Evolutionary conservation across 2,797 vertebrate species (phyloP), one percentile per base, ranked within the genome.

Genomic region (Tragopan temminckii): DNA sequence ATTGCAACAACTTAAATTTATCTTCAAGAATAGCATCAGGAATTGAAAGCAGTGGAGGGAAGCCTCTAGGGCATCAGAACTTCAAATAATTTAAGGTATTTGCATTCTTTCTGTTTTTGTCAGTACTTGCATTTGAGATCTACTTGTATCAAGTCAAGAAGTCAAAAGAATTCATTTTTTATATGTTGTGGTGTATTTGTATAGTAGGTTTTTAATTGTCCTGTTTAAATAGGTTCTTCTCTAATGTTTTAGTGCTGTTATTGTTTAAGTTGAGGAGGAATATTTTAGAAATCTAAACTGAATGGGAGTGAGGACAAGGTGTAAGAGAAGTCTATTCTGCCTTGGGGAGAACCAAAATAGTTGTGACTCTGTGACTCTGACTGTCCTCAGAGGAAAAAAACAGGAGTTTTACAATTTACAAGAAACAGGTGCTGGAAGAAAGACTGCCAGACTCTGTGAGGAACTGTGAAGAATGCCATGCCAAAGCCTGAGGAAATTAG

Each of bases 261-360:
- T 13, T 75, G 18, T 83, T 52, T 62, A 58, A 89, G 38, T 4
- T 4, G 18, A 88, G 64, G 31, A 58, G 12, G 5, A 7, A 21
- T 53, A 70, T 88, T 48, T 21, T 1, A 46, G 80, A 74, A 75
- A 19, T 6, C 6, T 35, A 33, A 78, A 33, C 15, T 46, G 8
- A 0, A 5, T 58, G n/a, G 48, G 18, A 57, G 31, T n/a, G 43
- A 72, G 7, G 50, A 19, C 9, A 13, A 57, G 79, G 8, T 62
- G 27, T 50, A 66, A 29, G 33, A 43, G 63, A 88, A 91, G 8
- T 21, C 50, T 88, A 4, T 72, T 46, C 58, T 78, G 5, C 10
- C 8, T 40, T 24, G 0, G 0, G 76, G 55, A 29, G 20, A 29
- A 16, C 38, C 8, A 11, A 13, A 58, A 29, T 3, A 1, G 7